Percentiles rank a stretch among this genome's conserved stretches.
These are phyloP conservation scores for Cotesia glomerata DNA, from an alignment of 1,140 invertebrate genomes.

Conservation along the genomic window DNA sequence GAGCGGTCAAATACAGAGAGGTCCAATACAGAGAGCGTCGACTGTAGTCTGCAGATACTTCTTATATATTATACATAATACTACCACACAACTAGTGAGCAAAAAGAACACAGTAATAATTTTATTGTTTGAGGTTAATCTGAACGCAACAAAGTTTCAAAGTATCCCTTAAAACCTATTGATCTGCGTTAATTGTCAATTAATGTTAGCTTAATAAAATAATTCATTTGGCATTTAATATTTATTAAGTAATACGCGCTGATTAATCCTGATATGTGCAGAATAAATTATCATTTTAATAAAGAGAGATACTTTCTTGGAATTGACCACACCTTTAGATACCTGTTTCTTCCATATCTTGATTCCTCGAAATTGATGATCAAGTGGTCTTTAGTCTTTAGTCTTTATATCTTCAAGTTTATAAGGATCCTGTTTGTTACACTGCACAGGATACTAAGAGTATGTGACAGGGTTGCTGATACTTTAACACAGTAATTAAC, in stretches of 20 bases:
- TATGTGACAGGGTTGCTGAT: background rate
- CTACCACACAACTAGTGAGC: too few relatives aligned
- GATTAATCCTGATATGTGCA: background rate
- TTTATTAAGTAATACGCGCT: background rate
- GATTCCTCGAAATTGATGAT: slow-evolving; percentile 14
- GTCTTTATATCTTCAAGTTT: background rate
- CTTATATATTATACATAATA: too few relatives aligned
- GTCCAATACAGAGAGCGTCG: too few relatives aligned
- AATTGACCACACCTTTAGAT: slow-evolving; percentile 8
- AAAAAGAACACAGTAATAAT: too few relatives aligned
- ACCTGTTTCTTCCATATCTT: slow-evolving; percentile 6
- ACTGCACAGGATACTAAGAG: background rate
- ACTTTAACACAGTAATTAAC: too few relatives aligned
- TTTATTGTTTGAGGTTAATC: too few relatives aligned
- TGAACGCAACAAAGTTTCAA: too few relatives aligned
- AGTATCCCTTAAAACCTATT: background rate
- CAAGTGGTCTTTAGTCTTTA: background rate
- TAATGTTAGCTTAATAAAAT: too few relatives aligned
- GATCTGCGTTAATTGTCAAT: too few relatives aligned
- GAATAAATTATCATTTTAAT: slow-evolving; percentile 14
- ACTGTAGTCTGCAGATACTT: background rate
- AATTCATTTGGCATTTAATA: background rate
- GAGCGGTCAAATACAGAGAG: too few relatives aligned
- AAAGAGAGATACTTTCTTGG: background rate
- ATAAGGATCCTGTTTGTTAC: background rate